Percentiles rank a stretch among this genome's conserved stretches.
phyloP scores from a whole-genome alignment of 2,113 vertebrate genomes.

The Platycercus adscitus region DNA sequence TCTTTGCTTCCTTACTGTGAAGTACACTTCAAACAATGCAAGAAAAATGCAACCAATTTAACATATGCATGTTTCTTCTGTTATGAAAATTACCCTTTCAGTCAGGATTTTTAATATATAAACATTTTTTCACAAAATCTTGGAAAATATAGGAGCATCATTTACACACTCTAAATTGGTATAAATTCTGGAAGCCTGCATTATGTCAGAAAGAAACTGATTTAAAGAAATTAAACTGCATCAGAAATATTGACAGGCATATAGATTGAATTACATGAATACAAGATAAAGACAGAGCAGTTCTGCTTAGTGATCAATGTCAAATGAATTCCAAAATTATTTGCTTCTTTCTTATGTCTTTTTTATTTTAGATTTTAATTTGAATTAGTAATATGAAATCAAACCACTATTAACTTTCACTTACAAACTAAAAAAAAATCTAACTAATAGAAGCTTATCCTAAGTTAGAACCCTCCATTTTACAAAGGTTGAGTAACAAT shows the following conservation, averaged over 20 bases:
- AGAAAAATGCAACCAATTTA: constrained; percentile 9
- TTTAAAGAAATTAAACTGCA: constrained; percentile 61
- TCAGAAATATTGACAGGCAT: constrained; percentile 67
- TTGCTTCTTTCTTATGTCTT: not conserved
- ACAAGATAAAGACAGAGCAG: constrained; percentile 10
- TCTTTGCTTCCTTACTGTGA: not conserved
- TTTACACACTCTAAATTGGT: constrained; percentile 13
- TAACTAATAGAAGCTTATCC: not conserved
- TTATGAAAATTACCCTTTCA: constrained; percentile 29
- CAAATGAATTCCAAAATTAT: constrained; percentile 59
- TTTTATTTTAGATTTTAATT: constrained; percentile 38
- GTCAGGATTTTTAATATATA: not conserved
- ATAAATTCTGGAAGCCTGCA: constrained; percentile 31
- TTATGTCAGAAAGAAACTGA: constrained; percentile 52
- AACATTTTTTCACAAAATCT: not conserved
- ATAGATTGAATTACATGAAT: constrained; percentile 63
- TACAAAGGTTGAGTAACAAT: not conserved
- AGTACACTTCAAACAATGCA: not conserved
- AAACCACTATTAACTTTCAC: constrained; percentile 35
- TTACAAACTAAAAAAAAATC: not conserved
- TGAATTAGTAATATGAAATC: constrained; percentile 32
- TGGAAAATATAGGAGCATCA: not conserved
- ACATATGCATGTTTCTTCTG: constrained; percentile 12
- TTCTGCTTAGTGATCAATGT: constrained; percentile 55
- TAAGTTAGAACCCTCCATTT: not conserved